These are phyloP conservation scores for Leptinotarsa texana DNA, from an alignment of 1,140 invertebrate genomes.

Conservation along the genomic window DNA sequence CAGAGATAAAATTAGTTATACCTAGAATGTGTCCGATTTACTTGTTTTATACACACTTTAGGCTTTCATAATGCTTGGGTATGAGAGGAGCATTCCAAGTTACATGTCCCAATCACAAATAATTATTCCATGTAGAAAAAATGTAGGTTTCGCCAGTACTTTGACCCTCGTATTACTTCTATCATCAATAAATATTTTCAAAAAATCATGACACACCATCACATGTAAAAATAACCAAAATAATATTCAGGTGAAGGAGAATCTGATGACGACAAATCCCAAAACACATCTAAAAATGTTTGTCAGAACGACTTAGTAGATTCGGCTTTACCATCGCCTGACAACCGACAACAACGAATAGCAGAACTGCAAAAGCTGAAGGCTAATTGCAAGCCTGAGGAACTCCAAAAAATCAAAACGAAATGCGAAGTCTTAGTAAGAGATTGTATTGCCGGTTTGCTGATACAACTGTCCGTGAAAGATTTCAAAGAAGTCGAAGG, in stretches of 20 bases:
- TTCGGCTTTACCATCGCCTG: constrained; percentile 66
- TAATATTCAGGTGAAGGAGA: constrained; percentile 42
- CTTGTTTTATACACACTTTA: too few relatives aligned
- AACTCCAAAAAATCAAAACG: constrained; percentile 73
- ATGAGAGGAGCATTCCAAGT: too few relatives aligned
- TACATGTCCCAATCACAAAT: too few relatives aligned
- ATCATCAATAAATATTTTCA: background rate
- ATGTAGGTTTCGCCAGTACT: background rate
- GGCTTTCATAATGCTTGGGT: too few relatives aligned
- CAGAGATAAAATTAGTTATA: too few relatives aligned
- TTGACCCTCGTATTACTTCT: background rate
- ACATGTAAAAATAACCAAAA: background rate
- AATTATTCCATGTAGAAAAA: background rate
- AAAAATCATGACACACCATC: background rate
- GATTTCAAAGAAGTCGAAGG: constrained; percentile 86
- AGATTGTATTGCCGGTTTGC: constrained; percentile 76
- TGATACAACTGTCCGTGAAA: constrained; percentile 77
- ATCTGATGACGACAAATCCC: constrained; percentile 46
- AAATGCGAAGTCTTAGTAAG: constrained; percentile 64
- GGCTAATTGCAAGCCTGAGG: constrained; percentile 80
- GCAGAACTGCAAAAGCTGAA: constrained; percentile 72
- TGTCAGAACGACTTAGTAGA: constrained; percentile 70
- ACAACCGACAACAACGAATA: constrained; percentile 67
- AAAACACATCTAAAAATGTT: constrained; percentile 53
- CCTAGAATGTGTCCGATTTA: too few relatives aligned